A percentile compares a stretch with the other conserved stretches of the same genome.
These are phyloP conservation scores for Papilio polytes DNA, from an alignment of 1,140 invertebrate species.

Conservation along the genomic window DNA sequence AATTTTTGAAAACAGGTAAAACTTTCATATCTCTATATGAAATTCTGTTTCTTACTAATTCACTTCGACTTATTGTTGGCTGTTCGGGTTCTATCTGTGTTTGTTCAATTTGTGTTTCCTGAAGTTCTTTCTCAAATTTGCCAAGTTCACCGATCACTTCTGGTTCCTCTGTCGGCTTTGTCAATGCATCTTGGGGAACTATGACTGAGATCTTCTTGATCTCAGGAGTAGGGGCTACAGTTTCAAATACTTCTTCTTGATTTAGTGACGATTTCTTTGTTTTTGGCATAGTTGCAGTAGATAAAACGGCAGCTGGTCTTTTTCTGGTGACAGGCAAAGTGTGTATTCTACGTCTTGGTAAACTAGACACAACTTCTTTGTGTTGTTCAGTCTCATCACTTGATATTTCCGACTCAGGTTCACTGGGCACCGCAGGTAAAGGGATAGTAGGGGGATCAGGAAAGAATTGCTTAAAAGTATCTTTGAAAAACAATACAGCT, in stretches of 20 bases:
- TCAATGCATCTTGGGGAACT: conserved; percentile 77
- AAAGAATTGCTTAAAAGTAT: conserved; percentile 66
- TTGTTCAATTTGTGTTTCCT: conserved; percentile 56
- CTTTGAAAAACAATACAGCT: conserved; percentile 78
- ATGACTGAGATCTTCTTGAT: conserved; percentile 88
- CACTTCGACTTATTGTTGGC: conserved; percentile 86
- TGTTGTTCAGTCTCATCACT: conserved; percentile 86
- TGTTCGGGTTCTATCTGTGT: conserved; percentile 58
- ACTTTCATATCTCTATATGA: conserved; percentile 90
- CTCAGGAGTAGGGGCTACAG: conserved; percentile 78
- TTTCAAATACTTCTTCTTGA: conserved; percentile 88
- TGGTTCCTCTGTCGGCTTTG: conserved; percentile 62
- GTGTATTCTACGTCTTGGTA: conserved; percentile 84
- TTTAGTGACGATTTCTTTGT: conserved; percentile 79
- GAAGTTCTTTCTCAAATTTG: conserved; percentile 70
- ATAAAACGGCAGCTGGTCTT: conserved; percentile 85
- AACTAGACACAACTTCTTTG: conserved; percentile 71
- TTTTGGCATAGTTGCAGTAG: conserved; percentile 58
- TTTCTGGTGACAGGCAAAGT: conserved; percentile 85
- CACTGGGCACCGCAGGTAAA: conserved; percentile 56
- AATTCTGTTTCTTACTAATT: conserved; percentile 88
- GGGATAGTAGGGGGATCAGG: conserved; percentile 53
- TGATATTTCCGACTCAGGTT: conserved; percentile 93
- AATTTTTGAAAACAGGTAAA: conserved; percentile 94
- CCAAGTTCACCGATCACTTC: conserved; percentile 72